Percentiles rank a stretch among this genome's conserved stretches.
phyloP scores from a whole-genome alignment of 1,140 invertebrate genomes.

The Drosophila pseudoananassae region DNA sequence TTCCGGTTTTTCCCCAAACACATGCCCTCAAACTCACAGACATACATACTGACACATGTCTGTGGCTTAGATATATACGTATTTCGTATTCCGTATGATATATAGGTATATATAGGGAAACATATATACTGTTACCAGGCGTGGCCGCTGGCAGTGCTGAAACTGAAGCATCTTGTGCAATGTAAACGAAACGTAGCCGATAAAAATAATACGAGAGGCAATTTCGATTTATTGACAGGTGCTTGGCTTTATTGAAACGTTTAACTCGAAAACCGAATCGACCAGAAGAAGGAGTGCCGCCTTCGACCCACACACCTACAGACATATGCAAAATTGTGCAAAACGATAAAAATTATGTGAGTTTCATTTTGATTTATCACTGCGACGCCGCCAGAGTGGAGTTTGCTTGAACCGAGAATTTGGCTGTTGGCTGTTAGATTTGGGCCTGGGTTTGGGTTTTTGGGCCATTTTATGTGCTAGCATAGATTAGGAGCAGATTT shows the following conservation, averaged over 20 bases:
- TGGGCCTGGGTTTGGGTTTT: neutral
- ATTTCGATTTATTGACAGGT: constrained; percentile 83
- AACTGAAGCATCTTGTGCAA: constrained; percentile 57
- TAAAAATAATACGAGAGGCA: constrained; percentile 82
- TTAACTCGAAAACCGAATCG: constrained; percentile 69
- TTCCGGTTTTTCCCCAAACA: constrained; percentile 23
- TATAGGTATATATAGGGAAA: neutral
- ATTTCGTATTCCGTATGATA: neutral
- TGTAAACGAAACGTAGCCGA: constrained; percentile 79
- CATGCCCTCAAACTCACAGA: neutral
- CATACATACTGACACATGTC: constrained; percentile 7
- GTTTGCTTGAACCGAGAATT: neutral
- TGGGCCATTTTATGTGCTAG: constrained; percentile 15
- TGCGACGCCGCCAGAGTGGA: constrained; percentile 9
- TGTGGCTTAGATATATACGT: constrained; percentile 2
- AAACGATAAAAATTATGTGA: constrained; percentile 76
- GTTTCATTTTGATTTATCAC: constrained; percentile 73
- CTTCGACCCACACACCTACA: neutral
- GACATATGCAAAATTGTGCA: constrained; percentile 77
- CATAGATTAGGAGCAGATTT: constrained; percentile 31
- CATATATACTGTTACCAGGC: constrained; percentile 10
- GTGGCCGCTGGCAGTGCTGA: constrained; percentile 34
- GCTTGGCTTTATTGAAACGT: constrained; percentile 83
- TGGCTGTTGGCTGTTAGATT: neutral
- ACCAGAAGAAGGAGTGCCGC: constrained; percentile 10